Base-by-base conservation (phyloP, 2,113 vertebrate genomes). In the Chlamydotis undulata region DNA sequence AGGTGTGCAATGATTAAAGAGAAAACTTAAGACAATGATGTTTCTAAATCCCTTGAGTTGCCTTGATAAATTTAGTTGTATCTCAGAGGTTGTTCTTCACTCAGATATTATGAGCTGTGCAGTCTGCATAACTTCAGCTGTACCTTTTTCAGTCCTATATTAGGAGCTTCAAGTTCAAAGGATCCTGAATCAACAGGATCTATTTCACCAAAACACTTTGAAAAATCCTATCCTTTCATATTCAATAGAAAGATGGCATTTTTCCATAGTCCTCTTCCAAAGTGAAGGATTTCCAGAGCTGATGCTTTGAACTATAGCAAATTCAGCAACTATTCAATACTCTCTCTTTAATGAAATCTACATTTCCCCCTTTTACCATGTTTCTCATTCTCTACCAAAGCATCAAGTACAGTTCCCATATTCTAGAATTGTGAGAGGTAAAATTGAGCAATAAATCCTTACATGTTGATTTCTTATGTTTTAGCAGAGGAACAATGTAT, bases 391-490 rank as follows among this genome's bases (percentile, higher is more conserved):
- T 93, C n/a, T 41, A 85, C 25, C 8, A 33, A 80, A 95, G 25
- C 67, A 96, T 74, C 55, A 76, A 74, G 39, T 70, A 55, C 33
- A 84, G 67, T 83, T 94, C 89, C 91, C 55, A 68, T 76, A 21
- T 57, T 92, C 96, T 63, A 97, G 94, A 96, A 97, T 9, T 37
- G 50, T 93, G 79, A 92, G 90, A 89, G 91, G 88, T 83, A 83
- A 97, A 98, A 97, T 73, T 92, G 81, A 84, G 76, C 82, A 97
- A 97, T 97, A 97, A 98, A 98, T 97, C 73, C 86, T 95, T 97
- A 90, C 70, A 95, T 85, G 71, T 67, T 97, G 90, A 93, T 97
- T 94, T 88, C 94, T 96, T 97, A 86, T 97, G 84, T 96, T 97
- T 97, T 95, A 95, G 75, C 88, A 97, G 81, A 95, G 90, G 96